Evolutionary conservation across 2,888 invertebrate genomes (phyloP).

Genomic region (Rugalucina vietnamica): DNA sequence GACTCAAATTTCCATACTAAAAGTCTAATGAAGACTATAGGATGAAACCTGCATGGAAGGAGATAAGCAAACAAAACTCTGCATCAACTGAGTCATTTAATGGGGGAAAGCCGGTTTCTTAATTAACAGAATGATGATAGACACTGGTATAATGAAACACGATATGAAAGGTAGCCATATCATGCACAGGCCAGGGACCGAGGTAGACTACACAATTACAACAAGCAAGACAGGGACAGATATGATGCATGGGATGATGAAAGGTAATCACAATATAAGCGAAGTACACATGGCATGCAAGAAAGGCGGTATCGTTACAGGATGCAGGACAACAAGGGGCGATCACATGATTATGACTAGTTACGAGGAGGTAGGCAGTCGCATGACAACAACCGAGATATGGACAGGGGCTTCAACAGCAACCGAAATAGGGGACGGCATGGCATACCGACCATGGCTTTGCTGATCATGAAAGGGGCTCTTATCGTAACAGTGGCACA

Average conservation of each 20-base stretch:
- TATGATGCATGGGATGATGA: not conserved
- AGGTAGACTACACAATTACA: not conserved
- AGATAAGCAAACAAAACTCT: no score
- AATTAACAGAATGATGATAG: no score
- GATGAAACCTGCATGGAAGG: no score
- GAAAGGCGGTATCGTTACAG: not conserved
- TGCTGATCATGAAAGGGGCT: not conserved
- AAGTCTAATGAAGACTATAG: no score
- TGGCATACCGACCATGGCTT: not conserved
- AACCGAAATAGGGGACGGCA: not conserved
- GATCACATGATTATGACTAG: no score
- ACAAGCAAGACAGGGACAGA: not conserved
- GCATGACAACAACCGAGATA: not conserved
- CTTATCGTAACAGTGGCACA: not conserved
- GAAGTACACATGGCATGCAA: not conserved
- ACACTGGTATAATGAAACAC: no score
- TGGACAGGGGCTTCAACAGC: not conserved
- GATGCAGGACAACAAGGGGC: not conserved
- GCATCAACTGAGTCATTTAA: no score
- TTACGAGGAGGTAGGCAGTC: not conserved
- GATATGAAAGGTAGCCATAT: not conserved
- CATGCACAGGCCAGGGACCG: not conserved
- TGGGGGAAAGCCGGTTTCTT: no score
- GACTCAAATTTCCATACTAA: no score
- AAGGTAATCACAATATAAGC: no score